A percentile compares a stretch with the other conserved stretches of the same genome.
Evolutionary conservation across 64 coral and sea anemone species (phyloP).

Genomic region (Actinia tenebrosa): DNA sequence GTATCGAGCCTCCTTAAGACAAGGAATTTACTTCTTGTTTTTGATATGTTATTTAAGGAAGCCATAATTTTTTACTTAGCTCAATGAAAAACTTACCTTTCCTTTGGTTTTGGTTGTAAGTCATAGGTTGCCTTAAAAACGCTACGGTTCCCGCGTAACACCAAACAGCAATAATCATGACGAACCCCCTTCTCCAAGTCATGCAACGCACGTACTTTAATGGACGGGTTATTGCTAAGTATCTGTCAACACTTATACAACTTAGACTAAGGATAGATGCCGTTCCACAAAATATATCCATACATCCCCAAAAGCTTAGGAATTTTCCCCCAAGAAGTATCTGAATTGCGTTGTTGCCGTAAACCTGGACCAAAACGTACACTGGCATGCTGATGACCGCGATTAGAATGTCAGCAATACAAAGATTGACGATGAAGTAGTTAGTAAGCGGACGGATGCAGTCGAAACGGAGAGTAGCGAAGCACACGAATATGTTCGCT

Average conservation of each 20-base stretch:
- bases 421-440: conserved; percentile 76
- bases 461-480: conserved; percentile 27
- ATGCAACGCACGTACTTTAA: conserved; percentile 47
- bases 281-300: conserved; percentile 70
- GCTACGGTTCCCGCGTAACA: conserved; percentile 57
- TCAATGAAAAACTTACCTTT: conserved; percentile 27
- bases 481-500: conserved; percentile 63
- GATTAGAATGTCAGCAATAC: conserved; percentile 56
- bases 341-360: neutral
- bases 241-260: conserved; percentile 71
- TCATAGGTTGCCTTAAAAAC: conserved; percentile 20
- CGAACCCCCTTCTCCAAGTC: conserved; percentile 39
- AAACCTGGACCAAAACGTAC: conserved; percentile 51
- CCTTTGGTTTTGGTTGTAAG: conserved; percentile 1
- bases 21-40: too few relatives aligned
- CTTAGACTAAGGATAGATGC: conserved; percentile 72
- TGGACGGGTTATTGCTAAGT: conserved; percentile 63
- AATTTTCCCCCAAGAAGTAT: conserved; percentile 10
- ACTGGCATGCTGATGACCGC: conserved; percentile 73
- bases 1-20: too few relatives aligned
- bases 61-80: too few relatives aligned
- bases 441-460: conserved; percentile 47
- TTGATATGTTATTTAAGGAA: too few relatives aligned
- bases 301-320: conserved; percentile 42
- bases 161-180: conserved; percentile 57